These are phyloP conservation scores for Falcaria lacertinaria DNA, from an alignment of 2,888 invertebrate genomes.

Conservation along the genomic window DNA sequence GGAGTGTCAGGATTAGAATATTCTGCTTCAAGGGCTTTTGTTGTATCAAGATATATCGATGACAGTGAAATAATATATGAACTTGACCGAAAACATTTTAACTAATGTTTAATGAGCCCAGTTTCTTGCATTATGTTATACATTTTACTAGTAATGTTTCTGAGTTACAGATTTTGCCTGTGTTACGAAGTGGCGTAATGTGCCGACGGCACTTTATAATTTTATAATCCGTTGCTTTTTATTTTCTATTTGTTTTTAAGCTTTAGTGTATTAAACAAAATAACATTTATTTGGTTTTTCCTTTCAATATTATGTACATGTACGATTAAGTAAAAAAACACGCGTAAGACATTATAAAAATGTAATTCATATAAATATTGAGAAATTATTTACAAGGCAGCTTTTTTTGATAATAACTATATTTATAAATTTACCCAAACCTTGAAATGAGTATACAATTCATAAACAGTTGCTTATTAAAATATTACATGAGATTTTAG, in stretches of 20 bases:
- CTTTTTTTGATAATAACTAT: too few species aligned
- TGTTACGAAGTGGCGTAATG: background rate
- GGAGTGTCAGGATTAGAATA: conserved; percentile 12
- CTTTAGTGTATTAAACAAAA: conserved; percentile 45
- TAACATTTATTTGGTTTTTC: conserved; percentile 22
- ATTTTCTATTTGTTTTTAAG: conserved; percentile 46
- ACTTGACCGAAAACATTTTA: background rate
- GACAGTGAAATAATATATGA: too few species aligned
- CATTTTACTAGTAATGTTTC: background rate
- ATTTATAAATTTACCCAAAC: too few species aligned
- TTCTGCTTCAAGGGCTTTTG: conserved; percentile 3
- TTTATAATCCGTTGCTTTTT: conserved; percentile 47
- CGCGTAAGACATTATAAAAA: too few species aligned
- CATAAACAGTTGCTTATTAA: too few species aligned
- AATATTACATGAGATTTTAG: too few species aligned
- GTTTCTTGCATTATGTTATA: background rate
- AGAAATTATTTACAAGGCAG: too few species aligned
- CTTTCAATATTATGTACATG: conserved; percentile 7
- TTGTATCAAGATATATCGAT: conserved; percentile 1
- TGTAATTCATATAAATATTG: too few species aligned
- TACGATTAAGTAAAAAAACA: conserved; percentile 1
- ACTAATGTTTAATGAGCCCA: background rate
- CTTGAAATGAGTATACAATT: too few species aligned
- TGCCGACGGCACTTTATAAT: conserved; percentile 4
- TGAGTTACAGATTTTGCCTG: background rate